phyloP scores from a whole-genome alignment of 2,888 invertebrate genomes.

The Augiades crinisus region DNA sequence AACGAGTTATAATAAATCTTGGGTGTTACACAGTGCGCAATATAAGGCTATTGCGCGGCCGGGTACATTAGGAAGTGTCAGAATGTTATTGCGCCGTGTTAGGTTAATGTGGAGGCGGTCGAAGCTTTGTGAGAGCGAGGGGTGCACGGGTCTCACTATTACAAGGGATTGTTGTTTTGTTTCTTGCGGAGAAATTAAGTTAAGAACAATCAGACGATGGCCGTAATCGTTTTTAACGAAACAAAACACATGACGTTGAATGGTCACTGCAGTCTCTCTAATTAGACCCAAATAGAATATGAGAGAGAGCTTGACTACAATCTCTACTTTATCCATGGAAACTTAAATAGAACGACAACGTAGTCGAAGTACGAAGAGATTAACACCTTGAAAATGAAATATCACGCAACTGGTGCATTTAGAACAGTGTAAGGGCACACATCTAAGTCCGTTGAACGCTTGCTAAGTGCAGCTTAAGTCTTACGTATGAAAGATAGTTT shows the following conservation, averaged over 20 bases:
- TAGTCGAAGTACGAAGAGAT: no score
- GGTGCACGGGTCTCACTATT: slow-evolving; percentile 26
- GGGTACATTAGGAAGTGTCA: slow-evolving; percentile 58
- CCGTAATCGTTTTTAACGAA: no score
- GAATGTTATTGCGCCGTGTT: slow-evolving; percentile 69
- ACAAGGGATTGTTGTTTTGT: slow-evolving; percentile 12
- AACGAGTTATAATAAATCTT: slow-evolving; percentile 32
- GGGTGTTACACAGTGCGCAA: slow-evolving; percentile 40
- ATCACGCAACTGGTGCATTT: background rate
- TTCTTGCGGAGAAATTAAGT: background rate
- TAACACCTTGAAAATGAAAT: no score
- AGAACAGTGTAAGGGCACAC: background rate
- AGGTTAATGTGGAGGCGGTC: slow-evolving; percentile 58
- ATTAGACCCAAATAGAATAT: no score
- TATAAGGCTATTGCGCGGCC: slow-evolving; percentile 44
- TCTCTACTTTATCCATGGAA: no score
- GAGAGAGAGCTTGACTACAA: no score
- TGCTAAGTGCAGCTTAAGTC: background rate
- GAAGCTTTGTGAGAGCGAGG: slow-evolving; percentile 36
- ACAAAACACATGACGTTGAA: no score
- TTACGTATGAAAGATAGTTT: slow-evolving; percentile 1
- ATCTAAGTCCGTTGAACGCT: background rate
- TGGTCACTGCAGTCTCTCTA: no score
- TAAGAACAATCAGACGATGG: background rate
- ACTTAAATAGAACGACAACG: no score